Evolutionary conservation across 1,140 invertebrate species (phyloP).

Genomic region (Calycopis cecrops): DNA sequence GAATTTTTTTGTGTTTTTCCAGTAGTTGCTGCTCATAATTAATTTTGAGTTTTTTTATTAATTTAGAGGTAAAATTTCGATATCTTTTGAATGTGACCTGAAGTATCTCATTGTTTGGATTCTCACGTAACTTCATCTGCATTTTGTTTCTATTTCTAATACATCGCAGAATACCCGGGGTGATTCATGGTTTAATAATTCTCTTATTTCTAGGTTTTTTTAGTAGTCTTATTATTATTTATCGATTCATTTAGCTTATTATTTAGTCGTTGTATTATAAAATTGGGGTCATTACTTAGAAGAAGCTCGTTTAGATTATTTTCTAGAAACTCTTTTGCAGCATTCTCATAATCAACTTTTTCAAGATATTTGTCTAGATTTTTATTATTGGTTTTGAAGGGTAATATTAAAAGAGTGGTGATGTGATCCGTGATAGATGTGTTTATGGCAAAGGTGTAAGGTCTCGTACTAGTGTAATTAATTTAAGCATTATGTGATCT

Average conservation of each 20-base stretch:
- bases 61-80: no score
- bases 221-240: conserved; percentile 1
- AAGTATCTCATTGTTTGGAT: no score
- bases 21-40: no score
- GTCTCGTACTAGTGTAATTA: no score
- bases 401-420: not conserved
- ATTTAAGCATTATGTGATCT: no score
- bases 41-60: no score
- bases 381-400: not conserved
- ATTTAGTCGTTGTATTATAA: conserved; percentile 7
- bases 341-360: not conserved
- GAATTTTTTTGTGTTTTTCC: no score
- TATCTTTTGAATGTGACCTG: no score
- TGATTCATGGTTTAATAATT: conserved; percentile 17
- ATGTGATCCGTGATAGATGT: not conserved
- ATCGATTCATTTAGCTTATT: not conserved
- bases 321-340: not conserved
- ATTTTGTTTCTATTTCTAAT: no score
- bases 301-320: not conserved
- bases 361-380: not conserved
- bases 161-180: conserved; percentile 3
- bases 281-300: conserved; percentile 8
- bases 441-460: no score
- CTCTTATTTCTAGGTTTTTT: conserved; percentile 10
- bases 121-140: no score